phyloP scores from a whole-genome alignment of 2,113 vertebrate species.

The Tachycineta bicolor region DNA sequence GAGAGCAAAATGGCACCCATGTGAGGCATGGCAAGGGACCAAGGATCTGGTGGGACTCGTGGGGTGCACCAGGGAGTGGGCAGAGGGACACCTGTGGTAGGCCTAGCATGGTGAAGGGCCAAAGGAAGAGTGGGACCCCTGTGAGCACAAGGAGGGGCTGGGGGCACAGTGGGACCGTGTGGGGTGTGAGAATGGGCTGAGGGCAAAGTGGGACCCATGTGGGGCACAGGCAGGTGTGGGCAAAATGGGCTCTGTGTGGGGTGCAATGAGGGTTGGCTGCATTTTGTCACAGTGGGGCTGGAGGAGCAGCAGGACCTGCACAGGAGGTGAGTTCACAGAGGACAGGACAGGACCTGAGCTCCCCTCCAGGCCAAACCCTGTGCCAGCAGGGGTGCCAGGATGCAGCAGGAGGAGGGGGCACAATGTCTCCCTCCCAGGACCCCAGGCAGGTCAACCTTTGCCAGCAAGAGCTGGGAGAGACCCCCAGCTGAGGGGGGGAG shows the following conservation, averaged over 20 bases:
- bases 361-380: rapidly evolving
- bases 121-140: neutral
- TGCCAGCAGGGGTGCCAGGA: neutral
- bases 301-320: neutral
- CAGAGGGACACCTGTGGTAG: neutral
- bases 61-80: neutral
- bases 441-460: rapidly evolving
- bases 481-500: neutral
- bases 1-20: neutral
- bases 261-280: neutral
- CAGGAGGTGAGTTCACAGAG: neutral
- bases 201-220: neutral
- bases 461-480: rapidly evolving
- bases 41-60: neutral
- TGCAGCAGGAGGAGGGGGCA: no score
- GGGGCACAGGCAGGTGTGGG: no score
- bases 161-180: rapidly evolving
- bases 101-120: neutral
- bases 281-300: neutral
- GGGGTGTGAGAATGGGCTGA: neutral
- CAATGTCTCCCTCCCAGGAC: rapidly evolving
- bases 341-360: neutral
- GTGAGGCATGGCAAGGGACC: neutral
- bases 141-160: neutral
- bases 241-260: neutral